Base-by-base conservation (phyloP, 2,113 vertebrate genomes). In the Mugil cephalus region DNA sequence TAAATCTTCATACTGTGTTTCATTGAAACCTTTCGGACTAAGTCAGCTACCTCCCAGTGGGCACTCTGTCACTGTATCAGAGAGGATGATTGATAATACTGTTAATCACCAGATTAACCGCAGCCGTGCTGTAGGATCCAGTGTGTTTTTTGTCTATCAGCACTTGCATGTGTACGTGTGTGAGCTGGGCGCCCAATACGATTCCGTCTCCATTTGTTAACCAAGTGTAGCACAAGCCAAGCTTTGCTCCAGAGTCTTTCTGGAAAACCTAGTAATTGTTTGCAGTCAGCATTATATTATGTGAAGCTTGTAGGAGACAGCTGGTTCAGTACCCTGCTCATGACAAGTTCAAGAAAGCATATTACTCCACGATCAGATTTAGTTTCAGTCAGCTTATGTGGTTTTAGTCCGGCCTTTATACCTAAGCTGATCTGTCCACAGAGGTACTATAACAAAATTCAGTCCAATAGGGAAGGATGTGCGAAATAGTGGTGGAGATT, bases 61-160 rank as follows among this genome's bases (percentile, higher is more conserved):
- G 61, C 52, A 24, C 14, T 43, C 35, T 80, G 77, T 91, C 81
- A 77, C 64, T 55, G 66, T 60, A 69, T 87, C 67, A 73, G 64
- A 87, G 59, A 58, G 55, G 48, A 80, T 82, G 83, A 87, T 85
- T 82, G 75, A 92, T 92, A 79, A 84, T 59, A 79, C 60, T 67
- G 72, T 84, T 77, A 84, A 78, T 87, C 50, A 81, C 69, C 67
- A 69, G 62, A 80, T 82, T 69, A 77, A 78, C 77, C 55, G 1
- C 71, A 80, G 69, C 70, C 52, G 81, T 58, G 59, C 8, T 24
- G 45, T 68, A 14, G 73, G 72, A 80, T 76, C 69, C 63, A 35
- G 58, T 74, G 73, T 73, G 82, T 40, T 72, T 86, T 86, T 59
- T 70, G 50, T 86, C 88, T 55, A 52, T 90, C 86, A 87, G 50